Evolutionary conservation across 2,113 vertebrate genomes (phyloP).

Genomic region (Phycodurus eques): DNA sequence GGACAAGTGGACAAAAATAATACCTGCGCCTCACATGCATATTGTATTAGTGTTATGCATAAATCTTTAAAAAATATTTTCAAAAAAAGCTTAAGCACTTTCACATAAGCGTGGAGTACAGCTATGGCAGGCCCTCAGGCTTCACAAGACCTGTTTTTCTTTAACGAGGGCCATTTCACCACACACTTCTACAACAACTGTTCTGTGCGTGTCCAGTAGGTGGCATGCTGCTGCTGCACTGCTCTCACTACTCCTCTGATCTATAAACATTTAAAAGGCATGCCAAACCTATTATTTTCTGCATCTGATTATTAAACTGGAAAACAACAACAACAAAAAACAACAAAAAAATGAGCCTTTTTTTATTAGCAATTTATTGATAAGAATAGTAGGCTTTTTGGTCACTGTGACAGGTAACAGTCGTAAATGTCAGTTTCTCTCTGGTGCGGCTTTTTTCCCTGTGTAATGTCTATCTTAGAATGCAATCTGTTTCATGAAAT

Average conservation of each 20-base stretch:
- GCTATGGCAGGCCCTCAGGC: not conserved
- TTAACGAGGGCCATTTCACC: not conserved
- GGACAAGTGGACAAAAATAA: no score
- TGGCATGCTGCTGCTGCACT: conserved; percentile 29
- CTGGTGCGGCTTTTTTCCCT: not conserved
- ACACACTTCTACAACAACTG: not conserved
- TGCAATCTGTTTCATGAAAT: not conserved
- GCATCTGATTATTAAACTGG: not conserved
- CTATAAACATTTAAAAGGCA: conserved; percentile 37
- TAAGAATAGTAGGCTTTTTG: not conserved
- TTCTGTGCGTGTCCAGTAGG: conserved; percentile 38
- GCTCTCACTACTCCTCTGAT: conserved; percentile 7
- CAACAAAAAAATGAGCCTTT: not conserved
- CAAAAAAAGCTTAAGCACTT: not conserved
- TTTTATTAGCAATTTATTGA: not conserved
- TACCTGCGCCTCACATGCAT: no score
- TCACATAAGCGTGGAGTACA: not conserved
- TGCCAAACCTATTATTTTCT: conserved; percentile 30
- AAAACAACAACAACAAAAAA: not conserved
- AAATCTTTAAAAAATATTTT: not conserved
- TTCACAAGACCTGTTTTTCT: not conserved
- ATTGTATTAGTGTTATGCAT: no score
- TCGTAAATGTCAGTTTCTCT: not conserved
- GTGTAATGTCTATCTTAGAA: not conserved
- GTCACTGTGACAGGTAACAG: not conserved